Evolutionary conservation across 1,140 invertebrate species (phyloP).

Genomic region (Acromyrmex charruanus): DNA sequence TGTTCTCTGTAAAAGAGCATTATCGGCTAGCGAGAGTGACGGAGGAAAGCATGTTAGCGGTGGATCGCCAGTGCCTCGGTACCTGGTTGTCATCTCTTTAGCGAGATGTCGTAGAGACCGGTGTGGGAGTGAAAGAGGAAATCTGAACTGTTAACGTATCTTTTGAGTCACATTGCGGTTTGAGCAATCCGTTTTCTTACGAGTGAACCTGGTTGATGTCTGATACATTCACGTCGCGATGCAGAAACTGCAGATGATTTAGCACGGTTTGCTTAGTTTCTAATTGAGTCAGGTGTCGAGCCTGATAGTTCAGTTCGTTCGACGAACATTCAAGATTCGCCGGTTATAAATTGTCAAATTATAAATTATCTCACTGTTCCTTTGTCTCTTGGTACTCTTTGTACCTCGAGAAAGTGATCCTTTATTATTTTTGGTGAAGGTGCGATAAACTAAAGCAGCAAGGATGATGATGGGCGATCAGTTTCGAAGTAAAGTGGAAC

Average conservation of each 20-base stretch:
- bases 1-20: background rate
- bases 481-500: conserved; percentile 94
- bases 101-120: background rate
- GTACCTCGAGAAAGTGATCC: background rate
- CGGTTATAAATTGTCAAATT: background rate
- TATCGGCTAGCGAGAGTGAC: background rate
- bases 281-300: background rate
- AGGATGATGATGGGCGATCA: conserved; percentile 96
- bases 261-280: too few relatives aligned
- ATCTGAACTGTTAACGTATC: background rate
- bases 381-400: conserved; percentile 8
- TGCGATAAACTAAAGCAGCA: conserved; percentile 85
- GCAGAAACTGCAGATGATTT: background rate
- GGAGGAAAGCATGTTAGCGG: background rate
- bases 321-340: background rate
- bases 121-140: background rate
- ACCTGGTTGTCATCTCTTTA: background rate
- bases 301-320: background rate
- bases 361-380: background rate
- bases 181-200: background rate
- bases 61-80: background rate
- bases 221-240: background rate
- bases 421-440: conserved; percentile 72
- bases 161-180: background rate
- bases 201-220: background rate